Conservation (phyloP, 2,113 vertebrate genomes). For the human (Homo sapiens) region GRCh38 chr15:59075001-59075500, state of each 20-base stretch:
- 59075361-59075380: not conserved
- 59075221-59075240: not conserved
- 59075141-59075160: not conserved
- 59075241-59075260: not conserved
- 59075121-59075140: not conserved
- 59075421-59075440: not conserved
- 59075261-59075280: not conserved
- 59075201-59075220: not conserved
- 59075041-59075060: not conserved
- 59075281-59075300: not conserved
- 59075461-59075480: conserved; percentile 11
- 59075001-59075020: not conserved
- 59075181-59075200: not conserved
- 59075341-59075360: not conserved
- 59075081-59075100: not conserved
- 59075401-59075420: not conserved
- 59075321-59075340: not conserved
- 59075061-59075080: not conserved
- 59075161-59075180: not conserved
- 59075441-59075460: not conserved
- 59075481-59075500: not conserved
- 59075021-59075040: not conserved
- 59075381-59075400: not conserved
- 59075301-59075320: not conserved
- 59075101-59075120: not conserved